A percentile compares a stretch with the other conserved stretches of the same genome.
Evolutionary conservation across 2,888 invertebrate species (phyloP).

Genomic region (Mimachlamys varia): DNA sequence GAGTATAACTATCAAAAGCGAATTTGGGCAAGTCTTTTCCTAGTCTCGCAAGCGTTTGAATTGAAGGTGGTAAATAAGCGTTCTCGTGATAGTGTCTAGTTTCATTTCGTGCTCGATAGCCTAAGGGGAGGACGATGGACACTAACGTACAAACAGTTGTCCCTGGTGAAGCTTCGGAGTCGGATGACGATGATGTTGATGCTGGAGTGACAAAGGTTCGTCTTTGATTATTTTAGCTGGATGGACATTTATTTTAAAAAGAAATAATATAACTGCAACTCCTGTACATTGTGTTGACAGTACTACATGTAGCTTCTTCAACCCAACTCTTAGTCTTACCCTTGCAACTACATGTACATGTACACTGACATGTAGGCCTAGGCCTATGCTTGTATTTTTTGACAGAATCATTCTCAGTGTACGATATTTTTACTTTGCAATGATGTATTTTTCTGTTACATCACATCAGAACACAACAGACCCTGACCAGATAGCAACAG

Average conservation of each 20-base stretch:
- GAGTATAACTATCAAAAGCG: no score
- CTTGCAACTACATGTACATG: no score
- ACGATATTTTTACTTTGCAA: no score
- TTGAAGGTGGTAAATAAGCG: background rate
- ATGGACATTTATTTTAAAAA: background rate
- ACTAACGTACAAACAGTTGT: conserved; percentile 60
- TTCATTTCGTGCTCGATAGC: background rate
- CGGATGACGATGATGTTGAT: conserved; percentile 67
- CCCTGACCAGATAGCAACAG: conserved; percentile 46
- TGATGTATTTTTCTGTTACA: background rate
- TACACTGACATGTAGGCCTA: no score
- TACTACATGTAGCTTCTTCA: no score
- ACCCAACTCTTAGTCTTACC: no score
- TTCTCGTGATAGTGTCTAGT: background rate
- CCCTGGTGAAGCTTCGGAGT: conserved; percentile 73
- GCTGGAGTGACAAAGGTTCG: background rate
- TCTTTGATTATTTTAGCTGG: background rate
- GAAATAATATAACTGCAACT: no score
- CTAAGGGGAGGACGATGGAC: conserved; percentile 40
- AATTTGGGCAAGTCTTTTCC: background rate
- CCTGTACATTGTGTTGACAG: no score
- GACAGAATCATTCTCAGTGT: no score
- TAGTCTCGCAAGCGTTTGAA: background rate
- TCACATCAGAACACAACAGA: conserved; percentile 12
- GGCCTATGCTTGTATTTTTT: no score